Evolutionary conservation across 1,140 invertebrate species (phyloP).

Genomic region (Pemphigus obesinymphae): DNA sequence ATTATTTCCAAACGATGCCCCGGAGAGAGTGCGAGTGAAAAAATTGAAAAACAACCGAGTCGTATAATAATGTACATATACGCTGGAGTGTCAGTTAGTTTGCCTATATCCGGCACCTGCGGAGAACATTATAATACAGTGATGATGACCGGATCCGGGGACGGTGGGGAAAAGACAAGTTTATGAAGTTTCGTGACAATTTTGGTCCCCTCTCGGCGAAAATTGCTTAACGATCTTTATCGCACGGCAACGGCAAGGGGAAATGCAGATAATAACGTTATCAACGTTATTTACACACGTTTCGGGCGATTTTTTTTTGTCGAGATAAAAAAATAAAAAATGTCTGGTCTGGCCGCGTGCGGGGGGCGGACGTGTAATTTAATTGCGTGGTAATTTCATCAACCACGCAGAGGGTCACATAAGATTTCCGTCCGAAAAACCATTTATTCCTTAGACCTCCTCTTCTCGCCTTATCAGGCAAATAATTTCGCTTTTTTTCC

Average conservation of each 20-base stretch:
- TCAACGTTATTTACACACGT: slow-evolving; percentile 18
- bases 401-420: background rate
- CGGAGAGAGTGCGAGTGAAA: background rate
- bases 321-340: background rate
- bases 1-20: background rate
- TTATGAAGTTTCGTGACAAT: background rate
- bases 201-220: too few relatives aligned
- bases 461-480: background rate
- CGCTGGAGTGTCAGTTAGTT: background rate
- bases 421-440: slow-evolving; percentile 9
- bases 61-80: too few relatives aligned
- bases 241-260: too few relatives aligned
- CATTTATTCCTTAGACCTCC: background rate
- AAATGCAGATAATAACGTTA: slow-evolving; percentile 5
- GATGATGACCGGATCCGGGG: too few relatives aligned
- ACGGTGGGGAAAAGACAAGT: background rate
- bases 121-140: background rate
- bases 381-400: slow-evolving; percentile 4
- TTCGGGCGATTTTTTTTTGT: background rate
- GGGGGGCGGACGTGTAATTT: slow-evolving; percentile 19
- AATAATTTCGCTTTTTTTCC: background rate
- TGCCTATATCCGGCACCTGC: background rate
- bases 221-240: background rate
- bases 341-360: background rate
- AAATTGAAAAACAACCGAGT: too few relatives aligned